phyloP scores from a whole-genome alignment of 2,113 vertebrate species.

The Chlorodrepanis virens region DNA sequence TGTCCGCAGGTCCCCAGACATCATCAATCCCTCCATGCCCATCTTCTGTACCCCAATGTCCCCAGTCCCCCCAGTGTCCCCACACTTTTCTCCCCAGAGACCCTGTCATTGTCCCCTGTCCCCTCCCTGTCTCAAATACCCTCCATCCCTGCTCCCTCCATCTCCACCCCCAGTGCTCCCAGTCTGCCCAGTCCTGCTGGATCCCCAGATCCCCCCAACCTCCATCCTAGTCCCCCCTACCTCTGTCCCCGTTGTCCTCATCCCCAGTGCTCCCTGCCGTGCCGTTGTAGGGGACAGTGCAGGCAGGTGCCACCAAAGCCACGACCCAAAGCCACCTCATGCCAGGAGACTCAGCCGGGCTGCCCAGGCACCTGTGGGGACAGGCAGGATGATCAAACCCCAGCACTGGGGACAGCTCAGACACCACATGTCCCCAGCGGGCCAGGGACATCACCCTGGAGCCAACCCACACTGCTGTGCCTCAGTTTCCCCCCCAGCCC shows the following conservation, averaged over 20 bases:
- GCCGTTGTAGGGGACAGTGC: not conserved
- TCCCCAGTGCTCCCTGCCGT: accelerated
- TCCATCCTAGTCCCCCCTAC: not conserved
- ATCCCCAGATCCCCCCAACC: not conserved
- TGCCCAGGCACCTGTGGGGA: not conserved
- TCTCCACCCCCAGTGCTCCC: not conserved
- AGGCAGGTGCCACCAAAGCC: not conserved
- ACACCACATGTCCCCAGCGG: not conserved
- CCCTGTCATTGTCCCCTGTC: not conserved
- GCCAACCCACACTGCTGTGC: not conserved
- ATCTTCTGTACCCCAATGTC: not conserved
- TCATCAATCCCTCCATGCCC: not conserved
- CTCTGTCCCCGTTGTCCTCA: not conserved
- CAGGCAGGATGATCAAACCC: not conserved
- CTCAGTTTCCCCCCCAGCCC: not conserved
- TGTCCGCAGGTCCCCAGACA: not conserved
- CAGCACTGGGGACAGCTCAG: not conserved
- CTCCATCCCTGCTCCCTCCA: not conserved
- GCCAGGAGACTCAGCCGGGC: not conserved
- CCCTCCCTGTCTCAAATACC: not conserved
- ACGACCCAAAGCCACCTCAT: conserved; percentile 49
- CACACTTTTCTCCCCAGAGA: not conserved
- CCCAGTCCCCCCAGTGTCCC: not conserved
- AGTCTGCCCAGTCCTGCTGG: not conserved
- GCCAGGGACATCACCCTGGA: not conserved